These are phyloP conservation scores for Cataglyphis altisquamis DNA, from an alignment of 2,888 invertebrate species.

Conservation along the genomic window DNA sequence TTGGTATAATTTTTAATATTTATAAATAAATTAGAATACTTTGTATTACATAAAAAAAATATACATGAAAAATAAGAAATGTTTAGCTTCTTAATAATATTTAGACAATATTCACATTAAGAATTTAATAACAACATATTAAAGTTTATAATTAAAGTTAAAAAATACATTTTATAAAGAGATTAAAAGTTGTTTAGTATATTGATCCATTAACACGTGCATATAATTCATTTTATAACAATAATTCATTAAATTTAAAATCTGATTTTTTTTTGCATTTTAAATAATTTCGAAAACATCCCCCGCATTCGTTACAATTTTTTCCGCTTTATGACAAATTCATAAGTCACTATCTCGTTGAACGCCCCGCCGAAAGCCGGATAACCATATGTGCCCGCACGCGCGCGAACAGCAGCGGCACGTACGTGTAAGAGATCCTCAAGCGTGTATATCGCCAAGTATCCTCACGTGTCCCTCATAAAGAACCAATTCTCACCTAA, in stretches of 20 bases:
- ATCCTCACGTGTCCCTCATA: constrained; percentile 84
- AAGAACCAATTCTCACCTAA: constrained; percentile 86
- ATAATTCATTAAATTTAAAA: neutral
- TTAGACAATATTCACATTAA: no score
- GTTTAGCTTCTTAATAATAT: no score
- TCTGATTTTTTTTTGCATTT: neutral
- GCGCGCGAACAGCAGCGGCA: constrained; percentile 1
- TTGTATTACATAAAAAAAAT: no score
- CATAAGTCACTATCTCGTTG: constrained; percentile 45
- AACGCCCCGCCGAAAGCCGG: neutral
- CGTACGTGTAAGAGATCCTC: constrained; percentile 20
- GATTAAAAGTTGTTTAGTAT: no score
- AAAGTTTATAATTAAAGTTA: no score
- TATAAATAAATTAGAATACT: no score
- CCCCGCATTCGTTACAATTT: constrained; percentile 17
- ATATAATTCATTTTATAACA: no score
- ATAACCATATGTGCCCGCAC: constrained; percentile 28
- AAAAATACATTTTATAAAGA: no score
- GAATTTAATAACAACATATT: no score
- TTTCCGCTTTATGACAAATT: constrained; percentile 44
- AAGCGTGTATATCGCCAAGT: constrained; percentile 73
- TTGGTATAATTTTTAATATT: no score
- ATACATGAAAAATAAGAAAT: no score
- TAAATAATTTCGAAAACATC: neutral
- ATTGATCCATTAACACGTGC: no score